Evolutionary conservation across 2,888 invertebrate genomes (phyloP), one percentile per base, ranked within the genome.

Genomic region (Rhagophthalmus giganteus): DNA sequence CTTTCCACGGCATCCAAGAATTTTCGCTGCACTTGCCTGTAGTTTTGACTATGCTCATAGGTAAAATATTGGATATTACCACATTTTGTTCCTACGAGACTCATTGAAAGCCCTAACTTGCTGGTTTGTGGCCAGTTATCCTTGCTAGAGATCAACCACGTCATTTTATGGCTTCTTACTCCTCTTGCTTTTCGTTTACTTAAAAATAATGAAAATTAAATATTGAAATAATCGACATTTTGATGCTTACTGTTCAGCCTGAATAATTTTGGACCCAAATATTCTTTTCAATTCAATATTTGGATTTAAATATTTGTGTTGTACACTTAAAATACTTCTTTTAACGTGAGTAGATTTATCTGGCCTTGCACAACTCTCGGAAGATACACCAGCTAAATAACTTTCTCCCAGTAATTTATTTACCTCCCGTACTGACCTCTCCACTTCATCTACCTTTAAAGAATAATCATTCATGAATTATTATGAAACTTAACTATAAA

Each of bases 1-100:
- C 86, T 86, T 68, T 90, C 88, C 2, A 91, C 87, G 24, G 90
- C 90, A 56, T 85, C 81, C 37, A 88, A 76, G 73, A 92, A 92
- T 69, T 81, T 80, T 60, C 81, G 80, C 72, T 92, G 90, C 11
- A 87, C 77, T 63, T 85, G 80, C 65, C 86, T 85, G 71, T 92
- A 93, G 48, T 81, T 80, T 34, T 80, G 74, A 63, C 81, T 87
- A 67, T 92, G 91, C 56, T 88, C 87, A 68, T 85, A 90, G 8
- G 81, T 76, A 67, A 90, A 92, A 74, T 84, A 84, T 55, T 80
- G 78, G 30, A 79, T 67, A 26, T 80, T 80, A 56, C 78, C 78
- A 59, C 76, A 73, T 58, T 73, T 76, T 6, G 58, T 77, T 61
- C 81, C 80, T 55, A 84, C 74, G 46, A 84, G 70, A 49, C 78